Base-by-base conservation (phyloP, 2,797 vertebrate species). In the Yasuhikotakia modesta region DNA sequence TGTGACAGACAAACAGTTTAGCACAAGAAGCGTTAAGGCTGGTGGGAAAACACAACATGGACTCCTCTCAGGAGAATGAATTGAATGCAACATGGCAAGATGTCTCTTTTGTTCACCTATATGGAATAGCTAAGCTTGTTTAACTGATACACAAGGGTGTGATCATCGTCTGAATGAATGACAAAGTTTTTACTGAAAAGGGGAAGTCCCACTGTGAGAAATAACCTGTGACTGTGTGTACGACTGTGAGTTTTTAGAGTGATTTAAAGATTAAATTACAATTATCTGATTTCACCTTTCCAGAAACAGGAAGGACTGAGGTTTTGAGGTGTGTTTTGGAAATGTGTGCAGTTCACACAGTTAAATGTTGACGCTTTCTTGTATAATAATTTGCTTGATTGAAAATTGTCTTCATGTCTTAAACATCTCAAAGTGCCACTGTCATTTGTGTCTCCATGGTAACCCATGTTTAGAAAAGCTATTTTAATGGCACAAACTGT, bases 1-100 rank as follows among this genome's bases (percentile, higher is more conserved):
- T 52, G 52, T 74, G 71, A 80, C 66, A 24, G 64, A 58, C 50
- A 79, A n/a, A 79, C 67, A 67, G 73, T 82, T 78, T 69, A 71
- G 78, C 69, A 52, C 79, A 67, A 80, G 75, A 73, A 58, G 65
- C 27, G 24, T 53, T 43, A 48, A 43, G 45, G 53, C 72, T 70
- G 58, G 67, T 73, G 66, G 65, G 39, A 70, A 63, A 78, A 67
- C 39, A 50, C 14, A 12, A 61, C 27, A 2, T 3, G 73, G 22
- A 72, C 55, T 22, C 22, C n/a, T 63, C 65, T 69, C 45, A 32
- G n/a, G 68, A 16, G 45, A 13, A 22, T 58, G 5, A 32, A 50
- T 53, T 52, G 52, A 17, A 71, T 19, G 52, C 21, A 14, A 55
- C 17, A 4, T 43, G 39, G 0, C 39, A 43, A 43, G 11, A 43